phyloP scores from a whole-genome alignment of 2,113 vertebrate genomes.

The Coregonus clupeaformis region DNA sequence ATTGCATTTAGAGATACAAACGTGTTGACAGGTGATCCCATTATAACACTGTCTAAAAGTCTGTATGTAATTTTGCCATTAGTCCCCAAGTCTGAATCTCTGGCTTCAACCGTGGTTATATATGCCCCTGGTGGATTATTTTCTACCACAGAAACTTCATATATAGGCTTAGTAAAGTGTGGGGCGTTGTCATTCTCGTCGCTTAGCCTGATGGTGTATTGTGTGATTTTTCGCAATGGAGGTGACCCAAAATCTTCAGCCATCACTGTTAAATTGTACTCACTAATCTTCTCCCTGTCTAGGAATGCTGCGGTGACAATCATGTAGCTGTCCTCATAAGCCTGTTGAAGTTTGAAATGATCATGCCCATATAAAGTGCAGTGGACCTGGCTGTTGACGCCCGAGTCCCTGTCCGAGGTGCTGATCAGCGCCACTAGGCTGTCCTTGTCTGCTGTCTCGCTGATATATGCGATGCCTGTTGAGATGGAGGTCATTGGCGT shows the following conservation, averaged over 20 bases:
- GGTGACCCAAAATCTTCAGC: conserved; percentile 90
- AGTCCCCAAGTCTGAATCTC: conserved; percentile 82
- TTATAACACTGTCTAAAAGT: conserved; percentile 80
- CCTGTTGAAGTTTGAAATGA: conserved; percentile 87
- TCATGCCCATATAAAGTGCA: conserved; percentile 88
- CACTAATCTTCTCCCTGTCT: conserved; percentile 85
- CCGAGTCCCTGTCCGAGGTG: conserved; percentile 89
- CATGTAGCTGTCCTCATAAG: conserved; percentile 92
- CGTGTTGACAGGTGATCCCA: conserved; percentile 83
- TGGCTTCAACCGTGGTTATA: conserved; percentile 82
- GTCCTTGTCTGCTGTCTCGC: conserved; percentile 84
- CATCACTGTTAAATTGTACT: conserved; percentile 92
- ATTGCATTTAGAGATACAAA: conserved; percentile 90
- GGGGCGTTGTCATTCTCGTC: conserved; percentile 94
- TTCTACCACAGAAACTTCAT: conserved; percentile 83
- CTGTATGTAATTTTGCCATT: conserved; percentile 87
- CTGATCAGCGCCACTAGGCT: conserved; percentile 94
- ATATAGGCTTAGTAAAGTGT: conserved; percentile 78
- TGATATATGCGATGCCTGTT: conserved; percentile 69
- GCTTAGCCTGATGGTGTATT: conserved; percentile 82
- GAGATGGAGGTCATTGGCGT: conserved; percentile 82
- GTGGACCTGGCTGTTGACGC: conserved; percentile 86
- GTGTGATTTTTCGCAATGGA: conserved; percentile 79
- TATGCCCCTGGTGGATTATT: conserved; percentile 89
- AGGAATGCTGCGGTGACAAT: conserved; percentile 81